A percentile compares a stretch with the other conserved stretches of the same genome.
Evolutionary conservation across 2,113 vertebrate genomes (phyloP).

Genomic region (Terrapene triunguis): DNA sequence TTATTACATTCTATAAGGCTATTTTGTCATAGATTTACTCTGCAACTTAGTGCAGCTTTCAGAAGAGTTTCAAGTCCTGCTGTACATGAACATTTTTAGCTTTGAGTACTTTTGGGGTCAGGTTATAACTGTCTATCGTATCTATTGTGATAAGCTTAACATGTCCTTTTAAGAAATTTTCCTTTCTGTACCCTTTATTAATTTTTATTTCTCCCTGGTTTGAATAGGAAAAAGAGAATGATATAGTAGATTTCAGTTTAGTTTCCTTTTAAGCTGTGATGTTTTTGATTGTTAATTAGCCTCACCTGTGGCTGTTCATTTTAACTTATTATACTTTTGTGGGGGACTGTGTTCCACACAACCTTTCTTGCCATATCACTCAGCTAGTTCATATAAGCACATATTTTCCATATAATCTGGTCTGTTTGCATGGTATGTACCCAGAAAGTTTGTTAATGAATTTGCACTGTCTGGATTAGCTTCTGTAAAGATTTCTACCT

Average conservation of each 20-base stretch:
- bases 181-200: neutral
- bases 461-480: neutral
- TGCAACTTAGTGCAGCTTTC: accelerated
- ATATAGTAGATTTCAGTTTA: neutral
- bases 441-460: neutral
- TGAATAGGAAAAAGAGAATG: neutral
- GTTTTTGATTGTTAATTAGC: neutral
- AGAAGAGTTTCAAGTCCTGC: conserved; percentile 1
- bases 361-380: neutral
- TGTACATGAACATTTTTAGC: neutral
- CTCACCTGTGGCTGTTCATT: neutral
- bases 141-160: neutral
- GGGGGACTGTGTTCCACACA: neutral
- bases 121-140: neutral
- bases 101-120: neutral
- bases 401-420: neutral
- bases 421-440: neutral
- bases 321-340: neutral
- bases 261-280: neutral
- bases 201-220: neutral
- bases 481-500: neutral
- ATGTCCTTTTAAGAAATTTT: neutral
- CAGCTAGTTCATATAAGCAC: neutral
- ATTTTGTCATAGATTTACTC: neutral
- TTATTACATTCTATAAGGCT: neutral